A percentile compares a stretch with the other conserved stretches of the same genome.
These are phyloP conservation scores for Holotrichia oblita DNA, from an alignment of 1,140 invertebrate genomes.

Conservation along the genomic window DNA sequence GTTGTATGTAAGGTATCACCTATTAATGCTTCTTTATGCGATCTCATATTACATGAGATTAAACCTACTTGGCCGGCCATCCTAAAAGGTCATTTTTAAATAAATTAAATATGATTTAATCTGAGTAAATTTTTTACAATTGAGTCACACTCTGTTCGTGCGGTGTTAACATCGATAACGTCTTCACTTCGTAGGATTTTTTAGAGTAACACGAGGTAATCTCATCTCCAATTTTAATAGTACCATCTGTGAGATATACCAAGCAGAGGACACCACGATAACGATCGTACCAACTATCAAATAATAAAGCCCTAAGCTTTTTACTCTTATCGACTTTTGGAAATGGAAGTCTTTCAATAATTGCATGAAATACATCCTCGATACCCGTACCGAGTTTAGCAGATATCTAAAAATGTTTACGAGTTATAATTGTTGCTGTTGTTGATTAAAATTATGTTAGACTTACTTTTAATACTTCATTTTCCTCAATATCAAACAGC, in stretches of 20 bases:
- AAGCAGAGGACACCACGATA: constrained; percentile 87
- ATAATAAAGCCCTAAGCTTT: constrained; percentile 83
- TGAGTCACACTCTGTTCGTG: constrained; percentile 73
- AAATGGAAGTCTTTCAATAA: constrained; percentile 82
- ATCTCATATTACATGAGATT: constrained; percentile 83
- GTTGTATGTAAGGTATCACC: constrained; percentile 84
- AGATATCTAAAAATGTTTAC: constrained; percentile 65
- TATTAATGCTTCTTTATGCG: constrained; percentile 79
- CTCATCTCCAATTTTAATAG: constrained; percentile 72
- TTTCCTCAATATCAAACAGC: constrained; percentile 85
- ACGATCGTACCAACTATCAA: constrained; percentile 94
- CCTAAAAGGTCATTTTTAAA: constrained; percentile 60
- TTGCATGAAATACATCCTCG: constrained; percentile 75
- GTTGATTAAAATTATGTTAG: not conserved
- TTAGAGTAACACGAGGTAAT: constrained; percentile 72
- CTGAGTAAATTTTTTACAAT: constrained; percentile 67
- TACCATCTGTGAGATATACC: constrained; percentile 82
- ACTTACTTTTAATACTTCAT: constrained; percentile 68
- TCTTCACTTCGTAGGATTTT: constrained; percentile 82
- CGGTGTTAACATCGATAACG: constrained; percentile 83
- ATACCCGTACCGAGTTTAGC: constrained; percentile 91
- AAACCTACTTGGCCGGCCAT: constrained; percentile 85
- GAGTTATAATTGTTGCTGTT: constrained; percentile 44
- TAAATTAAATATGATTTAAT: not conserved
- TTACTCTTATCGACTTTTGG: constrained; percentile 70